Evolutionary conservation across 2,797 vertebrate species (phyloP), one percentile per base, ranked within the genome.

Genomic region (Florisuga fusca): DNA sequence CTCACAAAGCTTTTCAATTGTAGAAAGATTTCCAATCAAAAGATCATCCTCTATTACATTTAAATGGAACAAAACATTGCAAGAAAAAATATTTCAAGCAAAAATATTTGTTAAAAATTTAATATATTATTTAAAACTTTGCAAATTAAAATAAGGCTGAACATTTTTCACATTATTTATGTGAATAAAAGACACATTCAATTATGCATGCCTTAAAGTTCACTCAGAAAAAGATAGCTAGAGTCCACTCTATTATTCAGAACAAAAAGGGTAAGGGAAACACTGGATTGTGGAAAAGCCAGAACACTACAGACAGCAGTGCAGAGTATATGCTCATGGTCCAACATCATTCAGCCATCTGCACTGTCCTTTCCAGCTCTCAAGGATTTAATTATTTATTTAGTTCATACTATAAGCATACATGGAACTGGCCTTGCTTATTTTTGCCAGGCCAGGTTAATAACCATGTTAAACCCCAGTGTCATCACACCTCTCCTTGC

Each of bases 1-100:
- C 67, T 99, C 98, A 98, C 98, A 98, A 93, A 98, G 98, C 97
- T 98, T 99, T 98, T 99, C 99, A 98, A 98, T 98, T 96, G 98
- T 98, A 92, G 98, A 98, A 98, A 98, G 98, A 97, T 98, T 99
- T 81, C 96, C 98, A 98, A 98, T 96, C 97, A 99, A 99, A 93
- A 93, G 54, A 94, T 96, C 96, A 97, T 96, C 94, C 43, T 98
- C 97, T 97, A 97, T 95, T 89, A 95, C 79, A 94, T 97, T 98
- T 97, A 97, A 97, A 97, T 97, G 90, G 96, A 97, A 97, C 90
- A 97, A 97, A 97, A 97, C 71, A 92, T 97, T 96, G 94, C 96
- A 97, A 95, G 69, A 95, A 96, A 96, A 96, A 97, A 82, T 69
- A 96, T 97, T 97, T 96, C 96, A 97, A 97, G 95, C 96, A 98